Percentiles rank a stretch among this genome's conserved stretches.
Conservation (phyloP, 1,140 invertebrate species). For the Drosophila navojoa region DNA sequence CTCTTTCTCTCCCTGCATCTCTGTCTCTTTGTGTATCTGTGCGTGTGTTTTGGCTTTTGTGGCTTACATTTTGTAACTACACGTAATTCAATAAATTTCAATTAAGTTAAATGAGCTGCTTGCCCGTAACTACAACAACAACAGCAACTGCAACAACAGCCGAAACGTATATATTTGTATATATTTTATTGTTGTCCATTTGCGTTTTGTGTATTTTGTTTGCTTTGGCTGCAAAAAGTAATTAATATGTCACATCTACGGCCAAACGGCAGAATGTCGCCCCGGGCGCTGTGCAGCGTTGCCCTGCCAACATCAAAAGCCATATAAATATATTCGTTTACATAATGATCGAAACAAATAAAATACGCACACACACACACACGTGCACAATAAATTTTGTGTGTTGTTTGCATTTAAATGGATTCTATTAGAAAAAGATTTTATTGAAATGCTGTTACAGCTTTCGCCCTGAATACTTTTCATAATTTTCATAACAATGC, state of each 20-base stretch:
- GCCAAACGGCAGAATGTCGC: slow-evolving; percentile 22
- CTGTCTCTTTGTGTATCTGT: neutral
- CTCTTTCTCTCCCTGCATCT: neutral
- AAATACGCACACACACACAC: neutral
- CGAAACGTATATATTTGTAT: neutral
- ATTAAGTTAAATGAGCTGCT: slow-evolving; percentile 44
- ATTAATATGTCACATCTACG: slow-evolving; percentile 65
- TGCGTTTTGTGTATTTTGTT: slow-evolving; percentile 28
- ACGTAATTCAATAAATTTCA: slow-evolving; percentile 64
- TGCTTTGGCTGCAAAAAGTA: slow-evolving; percentile 39
- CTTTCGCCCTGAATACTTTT: neutral
- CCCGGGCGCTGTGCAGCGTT: slow-evolving; percentile 13
- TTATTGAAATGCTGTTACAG: neutral
- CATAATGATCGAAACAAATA: slow-evolving; percentile 23
- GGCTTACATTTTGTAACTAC: slow-evolving; percentile 42
- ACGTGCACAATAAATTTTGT: neutral
- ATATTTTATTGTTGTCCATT: slow-evolving; percentile 32
- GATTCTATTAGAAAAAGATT: slow-evolving; percentile 10
- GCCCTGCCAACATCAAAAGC: slow-evolving; percentile 37
- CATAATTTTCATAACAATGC: too few species aligned
- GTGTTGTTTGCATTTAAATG: slow-evolving; percentile 30
- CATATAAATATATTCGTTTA: slow-evolving; percentile 31
- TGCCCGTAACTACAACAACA: slow-evolving; percentile 1
- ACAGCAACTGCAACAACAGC: neutral
- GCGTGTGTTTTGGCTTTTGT: slow-evolving; percentile 29